Evolutionary conservation across 2,888 invertebrate genomes (phyloP).

Genomic region (Drosophila anomalata): DNA sequence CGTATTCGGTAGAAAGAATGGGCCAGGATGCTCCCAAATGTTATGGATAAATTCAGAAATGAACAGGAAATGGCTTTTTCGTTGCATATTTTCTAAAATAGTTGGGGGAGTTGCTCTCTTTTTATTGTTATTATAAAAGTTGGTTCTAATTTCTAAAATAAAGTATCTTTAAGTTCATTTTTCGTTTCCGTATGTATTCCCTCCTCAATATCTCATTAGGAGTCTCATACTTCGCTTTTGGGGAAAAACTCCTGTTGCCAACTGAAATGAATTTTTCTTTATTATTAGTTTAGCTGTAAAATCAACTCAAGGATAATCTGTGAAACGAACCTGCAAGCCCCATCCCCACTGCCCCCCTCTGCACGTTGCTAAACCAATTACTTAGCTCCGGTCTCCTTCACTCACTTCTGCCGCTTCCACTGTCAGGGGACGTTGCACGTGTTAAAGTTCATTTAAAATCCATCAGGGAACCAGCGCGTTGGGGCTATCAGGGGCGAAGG

Average conservation of each 20-base stretch:
- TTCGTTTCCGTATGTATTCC: neutral
- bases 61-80: neutral
- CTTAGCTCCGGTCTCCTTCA: constrained; percentile 55
- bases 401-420: constrained; percentile 22
- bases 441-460: constrained; percentile 78
- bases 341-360: neutral
- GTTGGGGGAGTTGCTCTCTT: neutral
- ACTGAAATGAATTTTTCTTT: constrained; percentile 30
- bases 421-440: constrained; percentile 56
- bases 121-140: neutral
- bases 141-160: neutral
- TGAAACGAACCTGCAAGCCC: constrained; percentile 34
- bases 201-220: constrained; percentile 40
- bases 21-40: neutral
- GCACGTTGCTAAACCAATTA: constrained; percentile 59
- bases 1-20: neutral
- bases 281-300: constrained; percentile 41
- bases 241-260: constrained; percentile 32
- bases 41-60: neutral
- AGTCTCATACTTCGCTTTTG: constrained; percentile 14
- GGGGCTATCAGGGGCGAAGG: neutral
- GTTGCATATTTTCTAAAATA: neutral
- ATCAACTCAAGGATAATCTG: constrained; percentile 42
- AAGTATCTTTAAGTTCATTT: constrained; percentile 5
- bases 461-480: constrained; percentile 57